Evolutionary conservation across 2,888 invertebrate species (phyloP).

Genomic region (Zhuqinia jingwanae): DNA sequence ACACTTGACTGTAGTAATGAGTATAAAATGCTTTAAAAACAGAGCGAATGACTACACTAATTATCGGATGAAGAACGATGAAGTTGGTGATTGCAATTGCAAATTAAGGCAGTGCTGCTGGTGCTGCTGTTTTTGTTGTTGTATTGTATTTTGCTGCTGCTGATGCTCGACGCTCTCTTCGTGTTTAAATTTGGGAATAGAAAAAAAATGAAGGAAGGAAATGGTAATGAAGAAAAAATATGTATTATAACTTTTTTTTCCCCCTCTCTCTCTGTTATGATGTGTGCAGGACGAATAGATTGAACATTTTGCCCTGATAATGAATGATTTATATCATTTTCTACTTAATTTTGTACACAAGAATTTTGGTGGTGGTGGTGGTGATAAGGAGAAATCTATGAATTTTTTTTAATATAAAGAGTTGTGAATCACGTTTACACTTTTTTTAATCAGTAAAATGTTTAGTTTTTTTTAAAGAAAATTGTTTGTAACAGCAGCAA

Average conservation of each 20-base stretch:
- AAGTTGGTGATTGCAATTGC: conserved; percentile 31
- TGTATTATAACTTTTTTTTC: too few species aligned
- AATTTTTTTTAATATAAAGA: not conserved
- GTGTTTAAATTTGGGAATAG: not conserved
- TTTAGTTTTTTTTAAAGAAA: not conserved
- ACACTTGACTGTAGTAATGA: conserved; percentile 38
- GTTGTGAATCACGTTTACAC: conserved; percentile 26
- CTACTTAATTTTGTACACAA: not conserved
- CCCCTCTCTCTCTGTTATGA: too few species aligned
- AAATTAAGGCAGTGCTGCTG: conserved; percentile 31
- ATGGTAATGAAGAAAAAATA: conserved; percentile 23
- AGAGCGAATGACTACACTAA: conserved; percentile 20
- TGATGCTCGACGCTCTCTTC: not conserved
- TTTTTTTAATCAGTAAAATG: conserved; percentile 36
- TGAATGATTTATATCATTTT: conserved; percentile 34
- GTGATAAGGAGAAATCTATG: not conserved
- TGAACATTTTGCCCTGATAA: not conserved
- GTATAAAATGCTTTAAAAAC: conserved; percentile 1
- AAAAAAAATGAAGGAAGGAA: not conserved
- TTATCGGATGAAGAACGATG: conserved; percentile 24
- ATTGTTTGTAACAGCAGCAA: not conserved
- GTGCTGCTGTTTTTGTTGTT: too few species aligned
- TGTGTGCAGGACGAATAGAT: too few species aligned
- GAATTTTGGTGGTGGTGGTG: not conserved
- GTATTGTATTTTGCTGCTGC: too few species aligned